These are phyloP conservation scores for Zeugodacus cucurbitae DNA, from an alignment of 1,140 invertebrate species.

Conservation along the genomic window DNA sequence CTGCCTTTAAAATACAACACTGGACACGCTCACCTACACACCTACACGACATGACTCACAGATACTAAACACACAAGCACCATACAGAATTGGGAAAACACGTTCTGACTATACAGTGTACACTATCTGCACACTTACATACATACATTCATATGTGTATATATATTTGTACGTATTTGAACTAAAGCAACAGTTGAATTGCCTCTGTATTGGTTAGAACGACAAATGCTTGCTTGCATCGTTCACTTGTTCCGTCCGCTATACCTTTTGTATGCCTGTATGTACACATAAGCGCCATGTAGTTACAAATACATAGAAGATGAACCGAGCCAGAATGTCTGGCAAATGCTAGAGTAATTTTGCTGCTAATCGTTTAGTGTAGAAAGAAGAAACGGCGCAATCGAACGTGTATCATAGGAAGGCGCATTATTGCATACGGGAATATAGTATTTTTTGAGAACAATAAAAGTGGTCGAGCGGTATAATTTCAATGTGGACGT, in stretches of 20 bases:
- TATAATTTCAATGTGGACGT: neutral
- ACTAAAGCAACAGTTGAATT: constrained; percentile 43
- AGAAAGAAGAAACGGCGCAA: constrained; percentile 45
- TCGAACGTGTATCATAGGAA: constrained; percentile 43
- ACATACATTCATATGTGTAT: neutral
- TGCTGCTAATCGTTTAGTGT: constrained; percentile 40
- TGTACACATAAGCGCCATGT: neutral
- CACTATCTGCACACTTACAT: neutral
- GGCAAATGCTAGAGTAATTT: constrained; percentile 49
- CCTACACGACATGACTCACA: neutral
- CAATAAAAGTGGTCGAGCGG: neutral
- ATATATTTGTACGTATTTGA: constrained; percentile 16
- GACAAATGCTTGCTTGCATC: constrained; percentile 9
- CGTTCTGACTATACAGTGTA: constrained; percentile 14
- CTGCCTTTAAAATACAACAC: constrained; percentile 32
- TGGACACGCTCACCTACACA: constrained; percentile 19
- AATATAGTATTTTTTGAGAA: constrained; percentile 1
- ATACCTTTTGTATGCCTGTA: neutral
- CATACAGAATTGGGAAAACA: constrained; percentile 12
- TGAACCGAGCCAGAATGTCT: constrained; percentile 61
- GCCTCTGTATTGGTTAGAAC: constrained; percentile 47
- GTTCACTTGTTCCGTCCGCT: constrained; percentile 8
- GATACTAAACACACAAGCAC: neutral
- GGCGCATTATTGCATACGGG: constrained; percentile 16
- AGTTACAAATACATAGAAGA: constrained; percentile 34